phyloP scores from a whole-genome alignment of 1,140 invertebrate species.

The Lasioglossum albipes region DNA sequence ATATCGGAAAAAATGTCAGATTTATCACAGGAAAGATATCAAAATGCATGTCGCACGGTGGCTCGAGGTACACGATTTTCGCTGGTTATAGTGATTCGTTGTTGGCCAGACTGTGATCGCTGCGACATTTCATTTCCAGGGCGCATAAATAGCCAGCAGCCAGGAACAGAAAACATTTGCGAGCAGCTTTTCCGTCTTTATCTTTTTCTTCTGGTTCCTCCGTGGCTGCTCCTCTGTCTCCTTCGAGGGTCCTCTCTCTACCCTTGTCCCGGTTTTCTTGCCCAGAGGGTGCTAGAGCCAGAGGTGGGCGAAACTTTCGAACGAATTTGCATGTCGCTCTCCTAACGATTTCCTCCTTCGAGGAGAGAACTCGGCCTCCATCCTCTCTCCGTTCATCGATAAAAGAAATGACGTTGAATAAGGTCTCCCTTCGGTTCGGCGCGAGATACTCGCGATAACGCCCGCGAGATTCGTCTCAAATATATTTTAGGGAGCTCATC shows the following conservation, averaged over 20 bases:
- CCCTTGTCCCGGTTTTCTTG: slow-evolving; percentile 59
- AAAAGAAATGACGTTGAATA: slow-evolving; percentile 66
- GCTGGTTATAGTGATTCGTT: too few species aligned
- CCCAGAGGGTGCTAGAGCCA: slow-evolving; percentile 59
- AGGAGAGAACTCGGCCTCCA: slow-evolving; percentile 55
- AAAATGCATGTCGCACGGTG: too few species aligned
- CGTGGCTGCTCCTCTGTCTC: slow-evolving; percentile 30
- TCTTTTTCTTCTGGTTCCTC: slow-evolving; percentile 30
- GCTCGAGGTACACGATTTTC: too few species aligned
- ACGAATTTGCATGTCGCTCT: slow-evolving; percentile 70
- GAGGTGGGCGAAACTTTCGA: slow-evolving; percentile 63
- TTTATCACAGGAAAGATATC: too few species aligned
- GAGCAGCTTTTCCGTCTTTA: slow-evolving; percentile 41
- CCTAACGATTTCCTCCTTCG: slow-evolving; percentile 69
- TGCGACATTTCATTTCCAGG: slow-evolving; percentile 61
- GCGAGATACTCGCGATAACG: slow-evolving; percentile 53
- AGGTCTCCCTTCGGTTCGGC: slow-evolving; percentile 42
- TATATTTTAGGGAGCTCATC: slow-evolving; percentile 39
- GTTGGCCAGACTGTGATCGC: slow-evolving; percentile 1
- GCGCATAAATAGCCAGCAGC: slow-evolving; percentile 62
- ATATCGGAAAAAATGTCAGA: too few species aligned
- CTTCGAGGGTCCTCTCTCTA: slow-evolving; percentile 45
- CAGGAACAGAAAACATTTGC: slow-evolving; percentile 63
- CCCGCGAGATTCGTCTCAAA: slow-evolving; percentile 30
- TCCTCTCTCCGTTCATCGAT: slow-evolving; percentile 59